Base-by-base conservation (phyloP, 1,140 invertebrate genomes). In the Diorhabda carinulata region DNA sequence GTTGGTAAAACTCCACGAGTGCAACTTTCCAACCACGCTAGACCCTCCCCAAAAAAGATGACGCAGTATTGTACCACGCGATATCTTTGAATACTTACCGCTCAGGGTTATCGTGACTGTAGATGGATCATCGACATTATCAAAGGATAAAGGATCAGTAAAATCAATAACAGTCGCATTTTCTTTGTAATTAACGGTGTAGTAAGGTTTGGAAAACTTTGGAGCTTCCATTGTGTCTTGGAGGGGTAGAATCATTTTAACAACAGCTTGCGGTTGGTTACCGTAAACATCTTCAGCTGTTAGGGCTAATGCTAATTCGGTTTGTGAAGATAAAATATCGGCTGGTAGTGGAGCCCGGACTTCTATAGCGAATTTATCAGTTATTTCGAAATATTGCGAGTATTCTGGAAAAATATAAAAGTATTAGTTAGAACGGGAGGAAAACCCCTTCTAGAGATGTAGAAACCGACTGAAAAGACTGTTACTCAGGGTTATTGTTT, bases 201-300 rank as follows among this genome's bases (percentile, higher is more conserved):
- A 70, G 10, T 57, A 66, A 1, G 69, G 10, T 25, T 41, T 41
- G n/a, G 56, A n/a, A 47, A 70, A 70, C 64, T 58, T 43, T 7
- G 69, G 69, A n/a, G 66, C 57, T 8, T 3, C 45, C 10, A 60
- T 43, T 5, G 44, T 42, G 6, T 52, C 7, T 42, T 67, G 62
- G n/a, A 66, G 63, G 25, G 61, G 64, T 9, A 75, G 7, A 7
- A 65, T 67, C 4, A 64, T 47, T 25, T 52, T 56, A 47, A 74
- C 58, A 7, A 52, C 52, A 6, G 64, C 56, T 56, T 67, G 40
- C 43, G 57, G 42, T 10, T 52, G 56, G 58, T 65, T 64, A n/a
- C 47, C n/a, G n/a, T 52, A 47, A 6, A 25, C n/a, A 58, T 70
- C 64, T 43, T 25, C 42, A n/a, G 10, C 57, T 44, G 43, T n/a